Base-by-base conservation (phyloP, 2,888 invertebrate species). In the Pyrochroa serraticornis region DNA sequence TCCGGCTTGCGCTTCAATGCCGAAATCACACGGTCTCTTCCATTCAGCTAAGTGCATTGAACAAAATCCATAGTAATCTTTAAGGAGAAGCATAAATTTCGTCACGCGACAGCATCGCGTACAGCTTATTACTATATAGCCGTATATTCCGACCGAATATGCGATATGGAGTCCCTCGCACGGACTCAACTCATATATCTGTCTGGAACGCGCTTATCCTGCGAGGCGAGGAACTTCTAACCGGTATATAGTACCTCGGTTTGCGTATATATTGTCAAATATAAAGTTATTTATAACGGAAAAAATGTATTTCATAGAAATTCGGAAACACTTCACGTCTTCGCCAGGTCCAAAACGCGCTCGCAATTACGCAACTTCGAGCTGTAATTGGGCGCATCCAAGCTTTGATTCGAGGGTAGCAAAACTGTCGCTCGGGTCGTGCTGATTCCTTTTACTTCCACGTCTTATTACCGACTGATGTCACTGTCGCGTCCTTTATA, bases 111-210 rank as follows among this genome's bases (percentile, higher is more conserved):
- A 69, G 63, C 65, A 67, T 68, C 66, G 65, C 67, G 64, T 65
- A 66, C 66, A 64, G 63, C 66, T 68, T 70, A 70, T 70, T 65
- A 66, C 65, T 65, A 53, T 64, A 62, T 65, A 61, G 64, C 65
- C 53, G 65, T 67, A 68, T 67, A 65, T 70, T 62, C 68, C 57
- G 62, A 57, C 63, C 62, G 68, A 71, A 69, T 69, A 65, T 65
- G 63, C 60, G 66, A 68, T 69, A 67, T 67, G 66, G 65, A 65
- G 65, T 68, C 66, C 62, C 63, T 49, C 44, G 65, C 66, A 65
- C 64, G 64, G 68, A 71, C 70, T 71, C 70, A 68, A 68, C 69
- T 66, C 71, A 70, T 71, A 71, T 71, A 71, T 71, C 69, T 70
- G 70, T 69, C 70, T 66, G 60, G 52, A 58, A 60, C 62, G 60